A percentile compares a stretch with the other conserved stretches of the same genome.
phyloP scores from a whole-genome alignment of 2,113 vertebrate species.

The Paratilapia polleni region DNA sequence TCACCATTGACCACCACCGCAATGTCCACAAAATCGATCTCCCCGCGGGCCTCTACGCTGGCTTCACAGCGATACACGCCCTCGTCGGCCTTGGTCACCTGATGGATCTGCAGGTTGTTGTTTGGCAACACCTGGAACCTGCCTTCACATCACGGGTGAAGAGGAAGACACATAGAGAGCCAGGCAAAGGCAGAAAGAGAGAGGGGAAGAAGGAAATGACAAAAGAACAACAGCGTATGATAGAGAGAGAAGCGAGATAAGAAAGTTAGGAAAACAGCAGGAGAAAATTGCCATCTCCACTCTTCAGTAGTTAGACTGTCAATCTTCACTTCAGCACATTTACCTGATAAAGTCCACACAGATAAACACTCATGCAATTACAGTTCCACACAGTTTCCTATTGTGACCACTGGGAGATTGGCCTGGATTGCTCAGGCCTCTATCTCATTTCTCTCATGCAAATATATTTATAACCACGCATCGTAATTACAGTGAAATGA shows the following conservation, averaged over 20 bases:
- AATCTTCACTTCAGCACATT: conserved; percentile 58
- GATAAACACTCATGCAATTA: conserved; percentile 68
- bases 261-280: conserved; percentile 41
- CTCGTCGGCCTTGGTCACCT: conserved; percentile 95
- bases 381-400: conserved; percentile 25
- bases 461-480: conserved; percentile 66
- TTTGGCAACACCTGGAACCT: conserved; percentile 90
- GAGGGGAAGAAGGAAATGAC: background rate
- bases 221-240: conserved; percentile 32
- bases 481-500: conserved; percentile 66
- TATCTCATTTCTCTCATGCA: conserved; percentile 52
- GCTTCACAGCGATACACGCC: conserved; percentile 97
- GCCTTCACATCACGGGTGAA: conserved; percentile 75
- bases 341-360: conserved; percentile 58
- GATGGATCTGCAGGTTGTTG: conserved; percentile 95
- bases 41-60: conserved; percentile 94
- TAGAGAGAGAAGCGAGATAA: conserved; percentile 49
- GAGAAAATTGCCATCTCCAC: conserved; percentile 49
- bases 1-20: conserved; percentile 96
- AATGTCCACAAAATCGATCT: conserved; percentile 98
- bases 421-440: conserved; percentile 29
- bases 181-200: background rate
- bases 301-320: conserved; percentile 42
- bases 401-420: conserved; percentile 46
- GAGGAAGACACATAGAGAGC: conserved; percentile 5